Conservation (phyloP, 2,113 vertebrate genomes). For the Columba livia region DNA sequence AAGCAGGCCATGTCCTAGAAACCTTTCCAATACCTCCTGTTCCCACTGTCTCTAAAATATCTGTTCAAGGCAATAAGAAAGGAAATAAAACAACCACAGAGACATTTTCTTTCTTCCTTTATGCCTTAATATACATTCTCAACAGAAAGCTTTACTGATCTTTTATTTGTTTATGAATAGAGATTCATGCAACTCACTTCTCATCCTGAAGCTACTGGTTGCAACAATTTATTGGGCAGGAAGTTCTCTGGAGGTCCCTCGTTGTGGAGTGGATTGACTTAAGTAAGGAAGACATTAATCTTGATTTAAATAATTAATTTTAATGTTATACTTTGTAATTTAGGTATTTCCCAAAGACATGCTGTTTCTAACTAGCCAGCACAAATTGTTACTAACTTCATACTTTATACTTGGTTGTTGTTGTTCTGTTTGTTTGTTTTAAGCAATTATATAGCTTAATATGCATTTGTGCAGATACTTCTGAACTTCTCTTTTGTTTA, state of each 20-base stretch:
- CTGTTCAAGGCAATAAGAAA: neutral
- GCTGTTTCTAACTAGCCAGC: neutral
- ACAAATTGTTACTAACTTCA: neutral
- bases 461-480: neutral
- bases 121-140: neutral
- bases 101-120: neutral
- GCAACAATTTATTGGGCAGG: neutral
- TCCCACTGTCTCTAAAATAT: neutral
- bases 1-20: neutral
- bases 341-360: neutral
- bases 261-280: neutral
- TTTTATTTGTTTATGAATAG: neutral
- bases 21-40: neutral
- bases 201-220: neutral
- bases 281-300: neutral
- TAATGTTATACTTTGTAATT: neutral
- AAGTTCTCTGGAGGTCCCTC: neutral
- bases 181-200: neutral
- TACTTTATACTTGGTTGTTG: neutral
- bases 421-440: neutral
- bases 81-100: neutral
- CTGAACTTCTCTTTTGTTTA: neutral
- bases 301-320: neutral
- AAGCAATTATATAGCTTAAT: neutral
- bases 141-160: neutral